Evolutionary conservation across 2,797 vertebrate species (phyloP).

Genomic region (Pteronotus mesoamericanus): DNA sequence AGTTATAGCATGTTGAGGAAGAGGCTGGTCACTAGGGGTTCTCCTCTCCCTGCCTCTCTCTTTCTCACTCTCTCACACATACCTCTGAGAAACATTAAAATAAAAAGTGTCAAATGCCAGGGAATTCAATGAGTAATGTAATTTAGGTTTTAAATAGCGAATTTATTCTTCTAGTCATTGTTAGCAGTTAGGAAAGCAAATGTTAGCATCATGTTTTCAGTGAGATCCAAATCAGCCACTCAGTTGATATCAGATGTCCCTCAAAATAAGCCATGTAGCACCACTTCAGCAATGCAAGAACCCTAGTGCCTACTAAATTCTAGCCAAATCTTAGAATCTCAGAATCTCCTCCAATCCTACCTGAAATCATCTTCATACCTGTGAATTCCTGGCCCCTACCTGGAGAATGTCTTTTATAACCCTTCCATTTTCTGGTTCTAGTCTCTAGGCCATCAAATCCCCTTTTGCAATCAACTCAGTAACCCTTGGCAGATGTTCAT

Average conservation of each 20-base stretch:
- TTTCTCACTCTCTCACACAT: background rate
- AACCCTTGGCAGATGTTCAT: background rate
- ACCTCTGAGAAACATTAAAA: background rate
- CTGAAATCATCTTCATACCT: background rate
- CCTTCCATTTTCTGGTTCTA: background rate
- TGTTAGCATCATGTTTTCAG: background rate
- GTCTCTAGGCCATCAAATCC: background rate
- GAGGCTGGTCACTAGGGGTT: background rate
- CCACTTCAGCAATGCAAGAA: background rate
- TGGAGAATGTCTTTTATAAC: background rate
- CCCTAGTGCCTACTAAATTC: background rate
- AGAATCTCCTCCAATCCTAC: background rate
- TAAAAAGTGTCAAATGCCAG: background rate
- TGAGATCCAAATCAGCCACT: background rate
- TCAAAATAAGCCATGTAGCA: background rate
- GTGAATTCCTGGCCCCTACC: background rate
- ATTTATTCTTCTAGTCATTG: background rate
- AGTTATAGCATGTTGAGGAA: background rate
- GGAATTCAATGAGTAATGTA: background rate
- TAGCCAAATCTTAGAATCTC: background rate
- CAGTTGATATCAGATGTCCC: background rate
- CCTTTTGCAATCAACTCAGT: background rate
- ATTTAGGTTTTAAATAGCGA: slow-evolving; percentile 2
- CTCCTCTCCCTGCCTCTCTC: background rate
- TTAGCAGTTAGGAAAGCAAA: background rate